Base-by-base conservation (phyloP, 2,113 vertebrate genomes). In the Pardalotus punctatus region DNA sequence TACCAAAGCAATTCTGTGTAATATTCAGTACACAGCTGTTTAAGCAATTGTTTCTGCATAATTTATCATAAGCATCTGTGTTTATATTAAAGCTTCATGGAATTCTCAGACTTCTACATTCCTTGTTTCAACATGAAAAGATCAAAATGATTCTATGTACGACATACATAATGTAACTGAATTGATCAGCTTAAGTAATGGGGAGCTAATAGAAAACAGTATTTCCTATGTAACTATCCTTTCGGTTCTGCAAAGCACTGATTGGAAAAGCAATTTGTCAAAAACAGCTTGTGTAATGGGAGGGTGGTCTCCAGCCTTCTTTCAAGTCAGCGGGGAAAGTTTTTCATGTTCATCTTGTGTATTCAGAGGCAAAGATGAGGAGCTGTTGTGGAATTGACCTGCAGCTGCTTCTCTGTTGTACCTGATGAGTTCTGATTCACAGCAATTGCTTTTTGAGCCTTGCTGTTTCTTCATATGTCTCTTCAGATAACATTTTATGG, bases 401-500 rank as follows among this genome's bases (percentile, higher is more conserved):
- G 78, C 81, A 82, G 40, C 43, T 31, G 65, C 78, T 43, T 6
- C 27, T 50, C 62, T 67, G 50, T 42, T 58, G 33, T 81, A 60
- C 70, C 73, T 14, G 6, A 14, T 8, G 31, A 43, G 77, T 50
- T 86, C 96, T 47, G 69, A 53, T 24, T 53, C 17, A 5, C 62
- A 84, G 43, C 88, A 64, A 31, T 96, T 31, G 0, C 56, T 47
- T 80, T 47, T 53, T 62, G 86, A 93, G 16, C 69, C 76, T 54
- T 56, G 94, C 31, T 17, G 7, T 69, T 81, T 93, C 76, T 80
- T 80, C 36, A 54, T 6, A 15, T 98, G 96, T 14, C 91, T 97
- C 92, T 97, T 98, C 73, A 97, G 89, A 66, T 95, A 98, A 85
- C 89, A 94, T 73, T 98, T 99, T 88, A 96, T 94, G 65, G 97